Evolutionary conservation across 2,797 vertebrate genomes (phyloP).

Genomic region (Acrossocheilus wenchowensis): DNA sequence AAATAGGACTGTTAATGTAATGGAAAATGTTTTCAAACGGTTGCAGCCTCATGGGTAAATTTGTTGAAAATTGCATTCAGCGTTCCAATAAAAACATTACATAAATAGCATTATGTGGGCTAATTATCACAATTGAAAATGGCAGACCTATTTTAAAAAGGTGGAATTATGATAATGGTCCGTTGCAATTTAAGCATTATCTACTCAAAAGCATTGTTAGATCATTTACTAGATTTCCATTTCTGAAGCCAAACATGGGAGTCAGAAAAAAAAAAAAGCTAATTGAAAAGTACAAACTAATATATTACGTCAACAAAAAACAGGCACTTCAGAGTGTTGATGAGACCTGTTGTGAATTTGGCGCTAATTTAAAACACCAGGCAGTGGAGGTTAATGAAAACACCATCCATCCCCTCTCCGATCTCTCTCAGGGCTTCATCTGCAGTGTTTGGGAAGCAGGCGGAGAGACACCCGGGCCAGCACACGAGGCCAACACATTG

Average conservation of each 20-base stretch:
- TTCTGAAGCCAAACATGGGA: slow-evolving; percentile 18
- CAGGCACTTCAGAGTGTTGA: neutral
- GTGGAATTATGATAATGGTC: slow-evolving; percentile 30
- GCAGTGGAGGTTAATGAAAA: slow-evolving; percentile 31
- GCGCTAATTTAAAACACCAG: slow-evolving; percentile 31
- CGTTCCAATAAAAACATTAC: slow-evolving; percentile 17
- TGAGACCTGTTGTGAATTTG: slow-evolving; percentile 4
- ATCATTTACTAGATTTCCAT: slow-evolving; percentile 23
- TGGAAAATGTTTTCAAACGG: slow-evolving; percentile 1
- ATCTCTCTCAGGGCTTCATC: slow-evolving; percentile 32
- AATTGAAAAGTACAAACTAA: neutral
- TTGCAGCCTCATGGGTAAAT: slow-evolving; percentile 4
- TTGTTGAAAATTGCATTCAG: slow-evolving; percentile 23
- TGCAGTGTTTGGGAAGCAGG: slow-evolving; percentile 47
- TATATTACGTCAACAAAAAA: slow-evolving; percentile 10
- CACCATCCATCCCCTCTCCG: slow-evolving; percentile 2
- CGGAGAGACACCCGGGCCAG: slow-evolving; percentile 46
- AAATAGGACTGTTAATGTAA: neutral
- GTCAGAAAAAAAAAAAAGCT: neutral
- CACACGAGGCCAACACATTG: slow-evolving; percentile 50
- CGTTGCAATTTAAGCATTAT: slow-evolving; percentile 13
- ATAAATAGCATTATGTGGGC: slow-evolving; percentile 29
- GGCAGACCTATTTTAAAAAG: slow-evolving; percentile 31
- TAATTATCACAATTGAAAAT: slow-evolving; percentile 39
- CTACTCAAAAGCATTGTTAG: neutral